A percentile compares a stretch with the other conserved stretches of the same genome.
Conservation (phyloP, 2,888 invertebrate genomes). For the Epirrita christyi region DNA sequence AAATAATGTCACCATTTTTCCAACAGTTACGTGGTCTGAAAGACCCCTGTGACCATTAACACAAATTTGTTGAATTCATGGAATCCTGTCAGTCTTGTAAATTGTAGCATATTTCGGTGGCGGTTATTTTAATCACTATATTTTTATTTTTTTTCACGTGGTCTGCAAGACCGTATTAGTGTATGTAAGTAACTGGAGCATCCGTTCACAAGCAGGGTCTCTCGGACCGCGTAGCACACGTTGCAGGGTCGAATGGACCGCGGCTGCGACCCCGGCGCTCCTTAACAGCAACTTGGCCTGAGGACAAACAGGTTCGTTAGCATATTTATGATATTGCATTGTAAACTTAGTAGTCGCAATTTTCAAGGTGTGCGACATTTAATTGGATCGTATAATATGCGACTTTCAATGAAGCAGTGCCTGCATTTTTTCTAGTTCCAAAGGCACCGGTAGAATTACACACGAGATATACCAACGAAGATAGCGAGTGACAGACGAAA, state of each 20-base stretch:
- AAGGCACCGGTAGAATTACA: not conserved
- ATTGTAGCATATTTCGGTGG: too few species aligned
- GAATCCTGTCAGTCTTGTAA: too few species aligned
- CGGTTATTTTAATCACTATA: too few species aligned
- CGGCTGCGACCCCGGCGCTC: slow-evolving; percentile 65
- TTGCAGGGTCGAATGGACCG: slow-evolving; percentile 62
- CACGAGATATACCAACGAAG: not conserved
- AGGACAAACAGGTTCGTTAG: slow-evolving; percentile 24
- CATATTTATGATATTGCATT: slow-evolving; percentile 21
- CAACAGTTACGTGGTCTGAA: too few species aligned
- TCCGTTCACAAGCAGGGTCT: slow-evolving; percentile 53
- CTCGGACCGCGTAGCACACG: slow-evolving; percentile 48
- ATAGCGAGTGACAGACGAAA: too few species aligned
- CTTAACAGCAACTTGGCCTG: slow-evolving; percentile 75
- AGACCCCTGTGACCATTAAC: too few species aligned
- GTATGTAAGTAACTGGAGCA: slow-evolving; percentile 69
- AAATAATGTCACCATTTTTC: too few species aligned
- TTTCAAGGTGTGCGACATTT: slow-evolving; percentile 14
- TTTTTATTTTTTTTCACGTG: not conserved
- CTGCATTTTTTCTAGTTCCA: slow-evolving; percentile 4
- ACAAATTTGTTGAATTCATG: too few species aligned
- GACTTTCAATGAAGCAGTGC: not conserved
- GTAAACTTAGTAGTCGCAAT: slow-evolving; percentile 15
- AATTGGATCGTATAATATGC: slow-evolving; percentile 6
- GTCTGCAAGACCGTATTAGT: slow-evolving; percentile 68